A percentile compares a stretch with the other conserved stretches of the same genome.
Conservation (phyloP, 1,140 invertebrate genomes). For the Drosophila busckii region DNA sequence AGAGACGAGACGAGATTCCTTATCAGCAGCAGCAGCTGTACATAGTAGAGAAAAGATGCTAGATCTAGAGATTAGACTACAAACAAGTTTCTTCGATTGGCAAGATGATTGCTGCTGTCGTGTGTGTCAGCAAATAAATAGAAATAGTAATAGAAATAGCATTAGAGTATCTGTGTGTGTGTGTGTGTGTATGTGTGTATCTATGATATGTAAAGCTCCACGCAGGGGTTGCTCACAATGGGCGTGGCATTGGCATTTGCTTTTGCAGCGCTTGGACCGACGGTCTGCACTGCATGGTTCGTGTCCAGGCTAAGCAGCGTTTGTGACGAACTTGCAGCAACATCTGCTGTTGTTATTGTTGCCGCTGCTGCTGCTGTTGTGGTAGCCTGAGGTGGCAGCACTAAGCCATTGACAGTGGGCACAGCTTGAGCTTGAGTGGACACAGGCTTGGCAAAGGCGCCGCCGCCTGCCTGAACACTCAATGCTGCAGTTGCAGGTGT, state of each 20-base stretch:
- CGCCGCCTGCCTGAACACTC: no score
- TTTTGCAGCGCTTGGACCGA: constrained; percentile 15
- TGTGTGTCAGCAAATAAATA: not conserved
- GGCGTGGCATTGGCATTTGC: constrained; percentile 36
- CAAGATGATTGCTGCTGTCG: constrained; percentile 42
- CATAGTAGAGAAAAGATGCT: no score
- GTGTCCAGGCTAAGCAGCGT: constrained; percentile 55
- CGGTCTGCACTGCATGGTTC: constrained; percentile 50
- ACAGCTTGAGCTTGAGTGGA: not conserved
- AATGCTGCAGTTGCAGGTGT: constrained; percentile 9
- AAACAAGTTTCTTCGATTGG: constrained; percentile 68
- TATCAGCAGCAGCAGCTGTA: no score
- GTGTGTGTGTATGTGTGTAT: not conserved
- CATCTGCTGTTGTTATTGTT: constrained; percentile 1
- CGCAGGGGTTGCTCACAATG: constrained; percentile 59
- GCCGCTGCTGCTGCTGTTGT: constrained; percentile 5
- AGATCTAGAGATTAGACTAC: constrained; percentile 50
- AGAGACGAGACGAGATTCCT: constrained; percentile 38
- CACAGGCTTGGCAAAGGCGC: not conserved
- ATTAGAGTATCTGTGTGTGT: not conserved
- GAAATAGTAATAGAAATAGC: not conserved
- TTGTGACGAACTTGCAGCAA: constrained; percentile 13
- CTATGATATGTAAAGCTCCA: constrained; percentile 61
- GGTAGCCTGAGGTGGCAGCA: not conserved
- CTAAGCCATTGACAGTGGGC: not conserved